These are phyloP conservation scores for Cryptus armator DNA, from an alignment of 2,888 invertebrate species.

Conservation along the genomic window DNA sequence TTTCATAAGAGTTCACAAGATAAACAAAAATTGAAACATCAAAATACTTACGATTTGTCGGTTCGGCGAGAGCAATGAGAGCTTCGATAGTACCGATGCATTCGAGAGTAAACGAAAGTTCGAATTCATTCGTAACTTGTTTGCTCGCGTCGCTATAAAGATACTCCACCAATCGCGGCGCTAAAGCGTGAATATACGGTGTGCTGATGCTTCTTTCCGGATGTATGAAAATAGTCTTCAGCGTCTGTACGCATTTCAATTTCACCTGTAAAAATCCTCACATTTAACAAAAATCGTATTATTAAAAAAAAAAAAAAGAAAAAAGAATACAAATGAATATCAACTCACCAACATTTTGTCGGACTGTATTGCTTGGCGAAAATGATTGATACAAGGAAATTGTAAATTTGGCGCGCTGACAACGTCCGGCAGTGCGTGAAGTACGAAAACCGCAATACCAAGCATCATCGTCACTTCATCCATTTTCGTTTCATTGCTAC, in stretches of 20 bases:
- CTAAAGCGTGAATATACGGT: conserved; percentile 93
- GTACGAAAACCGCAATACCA: conserved; percentile 95
- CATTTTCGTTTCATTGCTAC: conserved; percentile 91
- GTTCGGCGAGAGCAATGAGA: conserved; percentile 90
- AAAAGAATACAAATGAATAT: conserved; percentile 38
- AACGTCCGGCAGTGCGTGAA: conserved; percentile 92
- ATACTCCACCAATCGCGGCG: conserved; percentile 92
- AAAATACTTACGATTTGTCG: conserved; percentile 90
- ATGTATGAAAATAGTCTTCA: conserved; percentile 92
- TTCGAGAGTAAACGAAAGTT: conserved; percentile 90
- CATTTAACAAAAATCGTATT: not conserved
- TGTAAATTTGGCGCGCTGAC: conserved; percentile 93
- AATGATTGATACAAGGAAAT: conserved; percentile 97
- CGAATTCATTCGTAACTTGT: conserved; percentile 88
- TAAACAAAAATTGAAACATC: conserved; percentile 67
- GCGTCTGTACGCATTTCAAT: conserved; percentile 92
- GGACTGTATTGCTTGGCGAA: conserved; percentile 92
- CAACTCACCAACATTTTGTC: conserved; percentile 87
- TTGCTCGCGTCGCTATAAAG: conserved; percentile 89
- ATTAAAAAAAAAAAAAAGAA: conserved; percentile 2
- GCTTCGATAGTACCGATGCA: conserved; percentile 91
- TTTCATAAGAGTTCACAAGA: conserved; percentile 67
- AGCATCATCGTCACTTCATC: conserved; percentile 95
- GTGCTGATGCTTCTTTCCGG: conserved; percentile 90
- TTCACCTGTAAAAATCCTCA: conserved; percentile 87